These are phyloP conservation scores for Philypnodon macrostomus DNA, from an alignment of 2,797 vertebrate species.

Conservation along the genomic window DNA sequence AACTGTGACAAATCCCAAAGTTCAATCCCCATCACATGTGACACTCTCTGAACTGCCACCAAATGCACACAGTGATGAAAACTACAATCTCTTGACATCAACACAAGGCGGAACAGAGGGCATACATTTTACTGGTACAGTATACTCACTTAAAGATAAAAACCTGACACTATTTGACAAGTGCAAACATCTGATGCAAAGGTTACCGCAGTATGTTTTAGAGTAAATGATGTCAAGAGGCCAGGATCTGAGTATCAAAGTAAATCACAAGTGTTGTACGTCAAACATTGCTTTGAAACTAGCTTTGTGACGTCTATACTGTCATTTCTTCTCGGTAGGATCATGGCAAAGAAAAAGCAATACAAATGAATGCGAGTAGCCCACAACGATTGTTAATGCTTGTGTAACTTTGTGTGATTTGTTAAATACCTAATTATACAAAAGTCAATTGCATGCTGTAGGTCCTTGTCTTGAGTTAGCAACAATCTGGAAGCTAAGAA, in stretches of 20 bases:
- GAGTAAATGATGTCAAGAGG: constrained; percentile 41
- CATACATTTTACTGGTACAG: constrained; percentile 24
- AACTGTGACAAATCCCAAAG: constrained; percentile 60
- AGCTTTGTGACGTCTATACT: background rate
- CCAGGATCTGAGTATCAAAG: constrained; percentile 31
- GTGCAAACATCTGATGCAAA: constrained; percentile 23
- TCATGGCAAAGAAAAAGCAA: constrained; percentile 22
- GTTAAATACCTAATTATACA: constrained; percentile 16
- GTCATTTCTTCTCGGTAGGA: constrained; percentile 7
- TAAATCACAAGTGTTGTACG: constrained; percentile 12
- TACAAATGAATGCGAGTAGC: constrained; percentile 18
- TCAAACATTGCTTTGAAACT: constrained; percentile 27
- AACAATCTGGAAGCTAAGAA: too few species aligned
- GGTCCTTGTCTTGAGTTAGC: too few species aligned
- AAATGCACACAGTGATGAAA: constrained; percentile 34
- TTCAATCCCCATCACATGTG: constrained; percentile 43
- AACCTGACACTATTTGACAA: constrained; percentile 26
- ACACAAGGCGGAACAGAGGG: constrained; percentile 45
- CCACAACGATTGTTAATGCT: background rate
- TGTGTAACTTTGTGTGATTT: constrained; percentile 2
- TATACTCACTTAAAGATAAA: constrained; percentile 22
- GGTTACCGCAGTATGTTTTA: constrained; percentile 25
- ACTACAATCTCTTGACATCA: constrained; percentile 48
- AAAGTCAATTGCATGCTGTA: too few species aligned
- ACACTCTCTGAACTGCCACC: constrained; percentile 34